Base-by-base conservation (phyloP, 2,113 vertebrate species). In the Scytalopus superciliaris region DNA sequence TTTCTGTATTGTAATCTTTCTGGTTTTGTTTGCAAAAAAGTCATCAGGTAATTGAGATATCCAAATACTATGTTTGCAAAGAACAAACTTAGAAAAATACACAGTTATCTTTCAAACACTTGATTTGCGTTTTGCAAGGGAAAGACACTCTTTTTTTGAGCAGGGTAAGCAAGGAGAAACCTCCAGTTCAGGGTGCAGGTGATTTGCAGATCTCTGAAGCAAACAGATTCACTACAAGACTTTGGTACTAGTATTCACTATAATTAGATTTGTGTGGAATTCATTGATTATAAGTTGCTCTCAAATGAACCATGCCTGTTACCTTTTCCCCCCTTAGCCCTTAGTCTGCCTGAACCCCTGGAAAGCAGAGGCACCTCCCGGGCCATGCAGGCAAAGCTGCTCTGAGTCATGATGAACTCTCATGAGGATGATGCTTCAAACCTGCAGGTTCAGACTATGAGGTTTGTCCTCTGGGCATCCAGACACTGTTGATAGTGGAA, bases 41-140 rank as follows among this genome's bases (percentile, higher is more conserved):
- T 70, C 91, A 79, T 94, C 95, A 91, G 56, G 86, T 93, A 93
- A 92, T 40, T 91, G 77, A 94, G 93, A 45, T 85, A 89, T 89
- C 69, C 67, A 73, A 92, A 84, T 94, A 93, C 90, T 89, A 93
- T 68, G 52, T 96, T 96, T 66, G 59, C 52, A 96, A 96, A 83
- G 59, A 89, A 69, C 35, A 80, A 91, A 84, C 60, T 72, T 90
- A 89, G 77, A 56, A 87, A 87, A 96, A 89, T 84, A 28, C 2
- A 44, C 22, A 50, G 33, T 75, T 95, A 81, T 75, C 89, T 97
- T 97, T 96, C 77, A 94, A 83, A 67, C 3, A 39, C 50, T 63
- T 42, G 12, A 21, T 78, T 70, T 80, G 11, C 53, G 64, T 94
- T 80, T 94, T 92, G 42, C n/a, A 76, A 35, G 18, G 56, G 52